Conservation (phyloP, 2,113 vertebrate genomes). For the Rhynchopsitta pachyrhyncha region DNA sequence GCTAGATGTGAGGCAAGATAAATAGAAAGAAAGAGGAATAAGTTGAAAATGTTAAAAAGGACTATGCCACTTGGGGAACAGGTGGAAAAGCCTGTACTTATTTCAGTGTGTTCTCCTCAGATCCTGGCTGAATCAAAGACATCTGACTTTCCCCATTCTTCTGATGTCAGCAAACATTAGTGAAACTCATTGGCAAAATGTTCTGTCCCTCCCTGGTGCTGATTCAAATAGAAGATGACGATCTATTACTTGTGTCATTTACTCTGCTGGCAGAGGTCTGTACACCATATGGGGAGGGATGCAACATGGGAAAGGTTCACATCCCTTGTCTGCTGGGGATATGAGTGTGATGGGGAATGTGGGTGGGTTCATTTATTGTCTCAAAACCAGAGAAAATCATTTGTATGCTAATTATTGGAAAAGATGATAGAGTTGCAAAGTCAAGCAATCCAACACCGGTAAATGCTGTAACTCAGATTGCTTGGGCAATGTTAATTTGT, state of each 20-base stretch:
- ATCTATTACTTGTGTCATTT: neutral
- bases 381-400: neutral
- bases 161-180: neutral
- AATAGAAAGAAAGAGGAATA: neutral
- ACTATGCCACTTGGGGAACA: neutral
- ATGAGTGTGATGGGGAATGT: neutral
- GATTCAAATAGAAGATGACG: neutral
- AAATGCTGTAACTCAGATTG: neutral
- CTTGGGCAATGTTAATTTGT: neutral
- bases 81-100: neutral
- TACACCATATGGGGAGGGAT: neutral
- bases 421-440: neutral
- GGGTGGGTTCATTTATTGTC: neutral
- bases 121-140: neutral
- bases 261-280: neutral
- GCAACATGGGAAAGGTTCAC: neutral
- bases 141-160: neutral
- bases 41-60: neutral
- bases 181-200: neutral
- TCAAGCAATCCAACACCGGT: neutral
- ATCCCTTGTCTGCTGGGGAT: neutral
- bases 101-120: neutral
- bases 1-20: neutral
- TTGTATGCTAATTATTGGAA: neutral
- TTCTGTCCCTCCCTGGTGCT: neutral